A percentile compares a stretch with the other conserved stretches of the same genome.
Evolutionary conservation across 1,140 invertebrate species (phyloP).

Genomic region (Calliopsis andreniformis): DNA sequence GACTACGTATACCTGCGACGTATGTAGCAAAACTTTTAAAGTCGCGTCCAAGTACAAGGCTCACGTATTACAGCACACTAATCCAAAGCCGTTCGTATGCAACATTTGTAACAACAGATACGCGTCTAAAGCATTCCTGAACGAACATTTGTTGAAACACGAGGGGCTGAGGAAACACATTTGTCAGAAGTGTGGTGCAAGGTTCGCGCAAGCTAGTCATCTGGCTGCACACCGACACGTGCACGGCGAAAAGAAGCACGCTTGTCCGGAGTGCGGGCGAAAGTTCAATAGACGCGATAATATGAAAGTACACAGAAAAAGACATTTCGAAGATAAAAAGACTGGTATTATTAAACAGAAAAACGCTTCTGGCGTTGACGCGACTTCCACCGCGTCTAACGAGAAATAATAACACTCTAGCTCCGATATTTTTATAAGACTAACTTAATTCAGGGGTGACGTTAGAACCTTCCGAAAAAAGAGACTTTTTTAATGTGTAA

Average conservation of each 20-base stretch:
- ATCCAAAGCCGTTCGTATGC: conserved; percentile 79
- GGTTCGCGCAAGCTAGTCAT: conserved; percentile 80
- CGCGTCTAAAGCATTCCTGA: conserved; percentile 79
- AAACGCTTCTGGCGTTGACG: conserved; percentile 32
- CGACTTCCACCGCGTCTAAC: conserved; percentile 41
- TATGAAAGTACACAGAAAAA: conserved; percentile 79
- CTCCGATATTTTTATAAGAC: conserved; percentile 25
- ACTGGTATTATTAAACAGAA: conserved; percentile 61
- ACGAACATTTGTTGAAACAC: conserved; percentile 79
- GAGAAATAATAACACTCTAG: conserved; percentile 53
- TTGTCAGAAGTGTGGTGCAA: conserved; percentile 77
- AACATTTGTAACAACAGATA: conserved; percentile 79
- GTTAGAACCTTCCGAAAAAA: not conserved
- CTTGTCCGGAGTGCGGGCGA: conserved; percentile 78
- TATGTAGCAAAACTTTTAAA: conserved; percentile 78
- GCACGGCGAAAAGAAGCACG: conserved; percentile 79
- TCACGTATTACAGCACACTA: conserved; percentile 78
- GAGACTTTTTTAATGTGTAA: conserved; percentile 6
- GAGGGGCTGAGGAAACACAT: conserved; percentile 79
- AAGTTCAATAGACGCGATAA: conserved; percentile 80
- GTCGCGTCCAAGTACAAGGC: conserved; percentile 79
- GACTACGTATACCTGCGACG: conserved; percentile 78
- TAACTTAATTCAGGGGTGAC: conserved; percentile 17
- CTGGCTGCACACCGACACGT: conserved; percentile 79
- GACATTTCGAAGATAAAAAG: conserved; percentile 75